Base-by-base conservation (phyloP, 2,797 vertebrate genomes). In the Menidia menidia region DNA sequence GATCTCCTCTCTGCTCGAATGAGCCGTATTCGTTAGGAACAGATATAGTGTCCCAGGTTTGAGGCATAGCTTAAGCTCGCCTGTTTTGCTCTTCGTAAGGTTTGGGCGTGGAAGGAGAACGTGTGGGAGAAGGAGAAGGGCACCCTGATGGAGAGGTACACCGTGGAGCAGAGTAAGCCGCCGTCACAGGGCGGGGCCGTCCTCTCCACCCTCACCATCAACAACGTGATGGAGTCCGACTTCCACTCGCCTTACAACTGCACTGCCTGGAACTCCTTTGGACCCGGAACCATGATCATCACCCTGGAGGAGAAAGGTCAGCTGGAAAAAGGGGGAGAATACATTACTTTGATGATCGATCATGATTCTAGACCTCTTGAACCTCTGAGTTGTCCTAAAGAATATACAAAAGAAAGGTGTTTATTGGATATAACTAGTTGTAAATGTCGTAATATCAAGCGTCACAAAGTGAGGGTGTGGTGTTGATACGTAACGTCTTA, bases 21-120 rank as follows among this genome's bases (percentile, higher is more conserved):
- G 33, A 72, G 61, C 48, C 51, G 64, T 55, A 61, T 57, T 77
- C 48, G 70, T 80, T 65, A 39, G 18, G 25, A 64, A 8, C 31
- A 73, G 62, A 71, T 80, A 68, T 64, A 66, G 39, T 10, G 4
- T 39, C 7, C 4, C 19, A 3, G 66, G 64, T 18, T 59, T 71
- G 35, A 71, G 65, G 66, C 59, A 57, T 47, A 48, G 57, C 60
- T 33, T 68, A 61, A 48, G 6, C 32, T 7, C 51, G 19, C 13
- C 59, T 57, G 61, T 51, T 66, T 11, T n/a, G 32, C 18, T 30
- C 57, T n/a, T 45, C 3, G 30, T 0, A 84, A 98, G 97, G 97
- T 97, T 0, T 99, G 97, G 97, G 97, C 97, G 0, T 99, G 97
- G 97, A 96, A 98, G 89, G 97, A 99, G 92, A 98, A 97, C 12